Evolutionary conservation across 2,888 invertebrate species (phyloP), one percentile per base, ranked within the genome.

Genomic region (Mesopsocus fuscifrons): DNA sequence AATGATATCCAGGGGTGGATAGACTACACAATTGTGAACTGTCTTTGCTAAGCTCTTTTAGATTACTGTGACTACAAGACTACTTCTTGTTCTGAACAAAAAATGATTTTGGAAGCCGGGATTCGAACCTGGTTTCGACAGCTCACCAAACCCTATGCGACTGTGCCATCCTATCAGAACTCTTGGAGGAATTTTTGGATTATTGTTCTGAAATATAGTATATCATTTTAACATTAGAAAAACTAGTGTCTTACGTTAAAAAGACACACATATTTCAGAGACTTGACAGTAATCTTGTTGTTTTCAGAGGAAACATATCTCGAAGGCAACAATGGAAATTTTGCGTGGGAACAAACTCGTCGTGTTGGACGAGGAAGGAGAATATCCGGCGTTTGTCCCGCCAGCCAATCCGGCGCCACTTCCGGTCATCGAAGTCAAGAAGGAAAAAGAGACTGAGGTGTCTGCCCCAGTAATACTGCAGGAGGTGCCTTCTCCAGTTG

Each of bases 191-290:
- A 8, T 20, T 31, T 11, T 22, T 17, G n/a, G n/a, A n/a, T n/a
- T n/a, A n/a, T n/a, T n/a, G n/a, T n/a, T n/a, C n/a, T n/a, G n/a
- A n/a, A n/a, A n/a, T n/a, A n/a, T n/a, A n/a, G n/a, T n/a, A n/a
- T n/a, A n/a, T n/a, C n/a, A n/a, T n/a, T n/a, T n/a, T n/a, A n/a
- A n/a, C n/a, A n/a, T n/a, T n/a, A n/a, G n/a, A n/a, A n/a, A n/a
- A n/a, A n/a, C n/a, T n/a, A n/a, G n/a, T 57, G 71, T 83, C 11
- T 67, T 72, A 51, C 65, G 68, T 5, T 71, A 77, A 52, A 71
- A 70, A 3, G 75, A 77, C 38, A 71, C n/a, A n/a, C 71, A 51
- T 65, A n/a, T n/a, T n/a, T n/a, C 13, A 26, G n/a, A 42, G 34
- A 3, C 20, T 11, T 8, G 22, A 20, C 35, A 6, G 20, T 33